Evolutionary conservation across 2,797 vertebrate species (phyloP), one percentile per base, ranked within the genome.

Genomic region (Schizothorax lantsangensis): DNA sequence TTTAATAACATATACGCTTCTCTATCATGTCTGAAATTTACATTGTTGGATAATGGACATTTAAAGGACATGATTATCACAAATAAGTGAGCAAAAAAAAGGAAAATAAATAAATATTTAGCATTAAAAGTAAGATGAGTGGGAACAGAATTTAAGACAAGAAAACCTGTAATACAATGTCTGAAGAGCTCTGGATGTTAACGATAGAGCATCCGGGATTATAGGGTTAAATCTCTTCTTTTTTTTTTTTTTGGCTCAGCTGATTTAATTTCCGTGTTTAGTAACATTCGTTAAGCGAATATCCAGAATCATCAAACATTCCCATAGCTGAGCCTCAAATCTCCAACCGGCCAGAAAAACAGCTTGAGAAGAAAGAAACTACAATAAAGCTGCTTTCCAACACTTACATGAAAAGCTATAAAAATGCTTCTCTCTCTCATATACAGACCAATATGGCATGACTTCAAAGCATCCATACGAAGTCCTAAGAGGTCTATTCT

Each of bases 341-440:
- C 79, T 86, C 71, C 38, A 79, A 62, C 72, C 38, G 57, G 64
- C 85, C 49, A 21, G 84, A 82, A 45, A 85, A 79, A 83, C 49
- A 49, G 43, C 57, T 81, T 59, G 57, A 82, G 79, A 77, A 68
- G 74, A 59, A 78, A 82, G 47, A 33, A 78, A 43, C 68, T 79
- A 49, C 69, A 78, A 84, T 75, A 38, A 84, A 86, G 74, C 47
- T 69, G 59, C 66, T 74, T 74, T 88, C 54, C 77, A 83, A 85
- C 84, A 80, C 83, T 69, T 68, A 72, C 72, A 81, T 68, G 40
- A 68, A 79, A 84, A 66, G 54, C 81, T 69, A 74, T 52, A 83
- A 81, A 88, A 82, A 49, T 19, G 38, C n/a, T 26, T 82, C 52
- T 74, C 59, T 78, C 64, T 79, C 66, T 69, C 5, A 19, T 38